Percentiles rank a stretch among this genome's conserved stretches.
Evolutionary conservation across 1,140 invertebrate genomes (phyloP).

Genomic region (Tetragonula clypearis): DNA sequence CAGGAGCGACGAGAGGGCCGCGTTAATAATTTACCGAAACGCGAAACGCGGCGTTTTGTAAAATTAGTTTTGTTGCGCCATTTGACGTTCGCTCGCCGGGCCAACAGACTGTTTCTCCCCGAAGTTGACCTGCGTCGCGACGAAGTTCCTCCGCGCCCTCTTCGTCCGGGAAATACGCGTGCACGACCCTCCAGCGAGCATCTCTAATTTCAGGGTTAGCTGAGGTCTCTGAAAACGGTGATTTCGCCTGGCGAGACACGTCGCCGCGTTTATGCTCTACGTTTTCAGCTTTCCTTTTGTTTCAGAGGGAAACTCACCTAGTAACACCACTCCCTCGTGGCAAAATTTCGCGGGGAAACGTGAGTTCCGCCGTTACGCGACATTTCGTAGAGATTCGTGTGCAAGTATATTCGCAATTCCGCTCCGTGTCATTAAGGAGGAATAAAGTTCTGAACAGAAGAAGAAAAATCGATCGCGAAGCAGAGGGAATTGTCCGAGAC

Average conservation of each 20-base stretch:
- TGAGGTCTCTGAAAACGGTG: background rate
- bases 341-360: background rate
- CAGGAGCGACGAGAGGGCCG: conserved; percentile 4
- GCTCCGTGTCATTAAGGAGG: too few relatives aligned
- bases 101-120: background rate
- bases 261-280: background rate
- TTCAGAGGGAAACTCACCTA: background rate
- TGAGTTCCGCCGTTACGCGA: background rate
- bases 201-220: conserved; percentile 27
- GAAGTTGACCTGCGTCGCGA: background rate
- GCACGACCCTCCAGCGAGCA: background rate
- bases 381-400: background rate
- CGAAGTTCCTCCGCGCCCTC: background rate
- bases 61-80: conserved; percentile 70
- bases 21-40: conserved; percentile 68
- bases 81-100: conserved; percentile 48
- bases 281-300: background rate
- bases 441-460: background rate
- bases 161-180: background rate
- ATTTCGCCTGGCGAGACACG: conserved; percentile 14
- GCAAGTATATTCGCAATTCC: background rate
- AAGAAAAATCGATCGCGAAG: background rate
- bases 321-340: too few relatives aligned
- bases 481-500: background rate
- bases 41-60: conserved; percentile 69